phyloP scores from a whole-genome alignment of 2,888 invertebrate genomes.

The Druceiella hillmani region DNA sequence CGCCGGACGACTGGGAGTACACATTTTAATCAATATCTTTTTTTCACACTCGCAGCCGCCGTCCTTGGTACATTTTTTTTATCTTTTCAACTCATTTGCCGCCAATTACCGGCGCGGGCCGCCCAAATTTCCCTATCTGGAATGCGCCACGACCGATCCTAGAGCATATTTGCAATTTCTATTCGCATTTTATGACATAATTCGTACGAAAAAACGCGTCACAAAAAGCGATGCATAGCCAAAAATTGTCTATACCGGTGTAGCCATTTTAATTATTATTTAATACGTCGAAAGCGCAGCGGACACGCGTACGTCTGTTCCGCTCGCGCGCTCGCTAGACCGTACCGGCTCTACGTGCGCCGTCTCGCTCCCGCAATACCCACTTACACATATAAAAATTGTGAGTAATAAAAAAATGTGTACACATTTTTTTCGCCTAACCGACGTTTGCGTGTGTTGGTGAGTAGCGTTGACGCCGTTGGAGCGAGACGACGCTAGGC shows the following conservation, averaged over 20 bases:
- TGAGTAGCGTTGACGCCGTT: conserved; percentile 44
- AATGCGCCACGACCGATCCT: too few species aligned
- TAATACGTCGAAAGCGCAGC: conserved; percentile 53
- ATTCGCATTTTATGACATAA: too few species aligned
- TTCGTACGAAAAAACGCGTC: too few species aligned
- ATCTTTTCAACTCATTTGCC: too few species aligned
- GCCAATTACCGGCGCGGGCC: too few species aligned
- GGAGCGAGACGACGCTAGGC: conserved; percentile 35
- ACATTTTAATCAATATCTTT: too few species aligned
- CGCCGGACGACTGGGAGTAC: too few species aligned
- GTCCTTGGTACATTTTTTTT: too few species aligned
- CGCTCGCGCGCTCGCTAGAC: conserved; percentile 25
- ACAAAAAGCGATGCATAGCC: too few species aligned
- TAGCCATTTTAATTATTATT: conserved; percentile 56
- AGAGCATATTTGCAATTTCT: too few species aligned
- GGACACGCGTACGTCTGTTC: conserved; percentile 40
- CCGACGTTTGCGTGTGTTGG: conserved; percentile 42
- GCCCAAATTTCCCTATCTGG: too few species aligned
- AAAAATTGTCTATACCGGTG: conserved; percentile 52
- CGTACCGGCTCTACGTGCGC: conserved; percentile 31
- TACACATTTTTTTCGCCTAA: conserved; percentile 55
- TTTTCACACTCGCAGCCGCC: too few species aligned
- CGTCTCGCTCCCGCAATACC: conserved; percentile 42
- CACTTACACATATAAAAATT: conserved; percentile 55
- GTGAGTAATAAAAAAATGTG: conserved; percentile 55